A percentile compares a stretch with the other conserved stretches of the same genome.
Evolutionary conservation across 1,140 invertebrate species (phyloP).

Genomic region (Phenacoccus solenopsis): DNA sequence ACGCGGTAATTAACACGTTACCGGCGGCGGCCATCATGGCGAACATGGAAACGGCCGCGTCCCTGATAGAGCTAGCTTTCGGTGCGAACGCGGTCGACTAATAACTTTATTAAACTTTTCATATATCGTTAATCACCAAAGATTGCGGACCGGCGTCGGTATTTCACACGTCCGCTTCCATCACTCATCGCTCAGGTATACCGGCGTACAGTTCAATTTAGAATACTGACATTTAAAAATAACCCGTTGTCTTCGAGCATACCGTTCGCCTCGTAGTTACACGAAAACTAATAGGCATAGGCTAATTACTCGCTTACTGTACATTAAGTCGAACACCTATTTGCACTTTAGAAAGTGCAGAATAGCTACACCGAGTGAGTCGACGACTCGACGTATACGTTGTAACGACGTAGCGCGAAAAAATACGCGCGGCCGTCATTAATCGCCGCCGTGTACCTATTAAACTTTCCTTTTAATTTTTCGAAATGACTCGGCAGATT

Average conservation of each 20-base stretch:
- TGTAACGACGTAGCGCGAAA: too few relatives aligned
- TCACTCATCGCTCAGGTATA: neutral
- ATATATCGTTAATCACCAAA: neutral
- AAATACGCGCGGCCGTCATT: constrained; percentile 10
- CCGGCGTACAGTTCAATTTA: neutral
- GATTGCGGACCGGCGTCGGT: neutral
- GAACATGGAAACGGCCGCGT: neutral
- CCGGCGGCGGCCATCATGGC: too few relatives aligned
- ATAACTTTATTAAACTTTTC: constrained; percentile 3
- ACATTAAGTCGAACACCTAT: constrained; percentile 10
- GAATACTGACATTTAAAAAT: neutral
- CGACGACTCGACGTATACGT: too few relatives aligned
- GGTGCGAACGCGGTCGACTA: neutral
- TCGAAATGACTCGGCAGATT: constrained; percentile 9
- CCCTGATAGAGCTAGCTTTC: neutral
- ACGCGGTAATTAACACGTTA: neutral
- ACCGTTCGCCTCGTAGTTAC: constrained; percentile 7
- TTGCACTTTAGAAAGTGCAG: constrained; percentile 17
- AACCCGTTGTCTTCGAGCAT: neutral
- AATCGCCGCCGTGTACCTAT: neutral
- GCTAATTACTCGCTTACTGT: constrained; percentile 15
- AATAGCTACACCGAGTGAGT: neutral
- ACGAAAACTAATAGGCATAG: constrained; percentile 16
- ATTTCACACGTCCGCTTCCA: neutral
- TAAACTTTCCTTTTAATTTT: constrained; percentile 17